Conservation (phyloP, 2,113 vertebrate genomes). For the Oenanthe melanoleuca region DNA sequence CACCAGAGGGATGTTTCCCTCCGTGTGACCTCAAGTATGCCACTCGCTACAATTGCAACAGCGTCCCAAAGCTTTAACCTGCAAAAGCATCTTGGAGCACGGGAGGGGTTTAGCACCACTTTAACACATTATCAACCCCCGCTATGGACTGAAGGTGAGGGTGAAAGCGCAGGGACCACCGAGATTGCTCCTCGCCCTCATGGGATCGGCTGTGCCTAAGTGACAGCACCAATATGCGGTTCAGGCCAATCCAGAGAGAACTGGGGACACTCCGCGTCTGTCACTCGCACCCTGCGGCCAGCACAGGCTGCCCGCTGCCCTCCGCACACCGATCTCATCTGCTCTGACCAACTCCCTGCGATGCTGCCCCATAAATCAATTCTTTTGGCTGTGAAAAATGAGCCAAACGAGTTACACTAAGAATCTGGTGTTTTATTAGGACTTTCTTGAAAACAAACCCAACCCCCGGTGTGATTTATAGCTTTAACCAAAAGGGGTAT, state of each 20-base stretch:
- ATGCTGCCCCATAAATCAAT: constrained; percentile 57
- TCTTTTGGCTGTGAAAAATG: constrained; percentile 66
- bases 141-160: not conserved
- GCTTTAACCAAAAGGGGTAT: constrained; percentile 64
- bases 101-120: not conserved
- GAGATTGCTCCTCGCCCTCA: not conserved
- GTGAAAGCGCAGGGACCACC: not conserved
- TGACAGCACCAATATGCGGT: not conserved
- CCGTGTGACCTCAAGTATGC: rapidly evolving
- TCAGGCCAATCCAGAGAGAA: not conserved
- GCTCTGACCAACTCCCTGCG: not conserved
- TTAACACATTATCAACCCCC: not conserved
- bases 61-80: not conserved
- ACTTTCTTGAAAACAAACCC: constrained; percentile 66
- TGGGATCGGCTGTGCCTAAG: not conserved
- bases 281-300: not conserved
- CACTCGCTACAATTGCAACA: not conserved
- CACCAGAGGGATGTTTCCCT: not conserved
- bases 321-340: not conserved
- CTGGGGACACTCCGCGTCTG: not conserved
- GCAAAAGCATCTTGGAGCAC: not conserved
- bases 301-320: not conserved
- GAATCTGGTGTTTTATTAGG: constrained; percentile 67
- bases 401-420: constrained; percentile 64
- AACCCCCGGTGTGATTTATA: constrained; percentile 60